Evolutionary conservation across 2,888 invertebrate species (phyloP).

Genomic region (Lepidochitona cinerea): DNA sequence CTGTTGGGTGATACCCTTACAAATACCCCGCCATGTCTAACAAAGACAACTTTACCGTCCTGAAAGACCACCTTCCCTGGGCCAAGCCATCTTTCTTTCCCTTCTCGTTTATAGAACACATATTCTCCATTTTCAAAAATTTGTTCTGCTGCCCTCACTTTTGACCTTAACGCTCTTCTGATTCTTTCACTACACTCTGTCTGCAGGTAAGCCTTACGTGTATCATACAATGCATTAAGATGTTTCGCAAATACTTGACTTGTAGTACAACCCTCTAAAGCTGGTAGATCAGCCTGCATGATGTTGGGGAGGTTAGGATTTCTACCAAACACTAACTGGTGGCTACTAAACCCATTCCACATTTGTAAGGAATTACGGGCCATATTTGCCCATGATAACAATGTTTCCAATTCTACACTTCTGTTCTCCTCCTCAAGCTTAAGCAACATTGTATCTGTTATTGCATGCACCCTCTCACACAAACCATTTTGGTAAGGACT

Average conservation of each 20-base stretch:
- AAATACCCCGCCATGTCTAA: neutral
- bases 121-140: neutral
- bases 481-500: constrained; percentile 27
- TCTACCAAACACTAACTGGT: constrained; percentile 20
- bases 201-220: constrained; percentile 20
- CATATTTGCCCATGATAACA: constrained; percentile 2
- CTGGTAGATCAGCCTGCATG: constrained; percentile 13
- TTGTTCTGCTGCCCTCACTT: constrained; percentile 10
- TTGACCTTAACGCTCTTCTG: constrained; percentile 13
- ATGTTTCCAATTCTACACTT: neutral
- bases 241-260: constrained; percentile 25
- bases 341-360: constrained; percentile 12
- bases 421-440: neutral
- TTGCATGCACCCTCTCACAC: constrained; percentile 17
- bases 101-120: neutral
- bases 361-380: constrained; percentile 9
- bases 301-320: constrained; percentile 19
- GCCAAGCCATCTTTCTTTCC: neutral
- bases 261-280: constrained; percentile 7
- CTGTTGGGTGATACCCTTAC: neutral
- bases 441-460: constrained; percentile 12
- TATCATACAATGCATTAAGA: constrained; percentile 25
- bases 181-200: constrained; percentile 20
- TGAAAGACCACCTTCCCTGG: neutral
- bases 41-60: neutral